phyloP scores from a whole-genome alignment of 2,888 invertebrate species.

The Fragum sueziense region DNA sequence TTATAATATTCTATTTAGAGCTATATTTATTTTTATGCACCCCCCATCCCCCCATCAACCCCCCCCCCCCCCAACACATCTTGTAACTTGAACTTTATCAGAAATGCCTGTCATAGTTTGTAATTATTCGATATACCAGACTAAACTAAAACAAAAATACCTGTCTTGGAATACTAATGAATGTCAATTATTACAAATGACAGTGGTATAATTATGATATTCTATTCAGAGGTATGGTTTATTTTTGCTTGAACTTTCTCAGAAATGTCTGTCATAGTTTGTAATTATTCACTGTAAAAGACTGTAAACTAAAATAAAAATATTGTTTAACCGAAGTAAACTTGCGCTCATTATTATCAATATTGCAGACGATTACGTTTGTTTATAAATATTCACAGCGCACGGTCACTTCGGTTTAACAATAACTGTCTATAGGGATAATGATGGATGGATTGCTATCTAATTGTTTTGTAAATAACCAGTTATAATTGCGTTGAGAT shows the following conservation, averaged over 20 bases:
- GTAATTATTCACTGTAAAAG: not conserved
- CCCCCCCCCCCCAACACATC: too few species aligned
- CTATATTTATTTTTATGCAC: not conserved
- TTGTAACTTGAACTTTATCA: not conserved
- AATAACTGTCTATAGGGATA: too few species aligned
- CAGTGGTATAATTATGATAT: not conserved
- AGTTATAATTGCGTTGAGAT: not conserved
- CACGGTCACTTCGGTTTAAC: too few species aligned
- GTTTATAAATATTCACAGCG: too few species aligned
- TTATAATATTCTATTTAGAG: not conserved
- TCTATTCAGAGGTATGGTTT: not conserved
- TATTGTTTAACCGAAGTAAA: too few species aligned
- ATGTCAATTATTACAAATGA: too few species aligned
- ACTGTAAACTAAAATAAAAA: not conserved
- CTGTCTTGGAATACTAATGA: not conserved
- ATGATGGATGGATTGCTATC: not conserved
- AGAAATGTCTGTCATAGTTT: conserved; percentile 8
- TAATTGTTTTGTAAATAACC: not conserved
- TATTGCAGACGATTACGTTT: too few species aligned
- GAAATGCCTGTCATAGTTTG: conserved; percentile 14
- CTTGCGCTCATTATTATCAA: too few species aligned
- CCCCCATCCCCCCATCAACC: too few species aligned
- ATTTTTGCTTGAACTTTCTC: not conserved
- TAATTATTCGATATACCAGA: not conserved
- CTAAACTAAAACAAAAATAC: not conserved